These are phyloP conservation scores for Halictus rubicundus DNA, from an alignment of 1,140 invertebrate genomes.

Conservation along the genomic window DNA sequence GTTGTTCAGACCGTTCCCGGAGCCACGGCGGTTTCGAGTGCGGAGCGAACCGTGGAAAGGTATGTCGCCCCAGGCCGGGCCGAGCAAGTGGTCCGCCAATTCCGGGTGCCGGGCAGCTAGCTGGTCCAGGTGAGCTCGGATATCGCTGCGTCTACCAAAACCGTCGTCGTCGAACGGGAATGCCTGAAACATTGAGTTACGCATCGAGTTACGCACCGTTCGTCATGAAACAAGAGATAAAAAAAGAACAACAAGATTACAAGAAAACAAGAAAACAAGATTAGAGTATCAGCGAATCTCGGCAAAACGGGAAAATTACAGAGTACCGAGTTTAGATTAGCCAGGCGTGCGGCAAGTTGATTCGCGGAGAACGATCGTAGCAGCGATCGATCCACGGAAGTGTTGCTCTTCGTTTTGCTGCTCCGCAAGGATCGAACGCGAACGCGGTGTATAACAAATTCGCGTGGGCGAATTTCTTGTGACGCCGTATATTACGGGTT, in stretches of 20 bases:
- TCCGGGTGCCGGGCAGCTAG: constrained; percentile 83
- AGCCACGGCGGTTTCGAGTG: constrained; percentile 75
- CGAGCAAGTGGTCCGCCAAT: constrained; percentile 82
- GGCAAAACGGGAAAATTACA: no score
- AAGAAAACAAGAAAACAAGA: no score
- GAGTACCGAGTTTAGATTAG: no score
- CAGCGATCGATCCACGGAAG: no score
- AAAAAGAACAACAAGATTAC: no score
- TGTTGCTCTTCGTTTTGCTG: no score
- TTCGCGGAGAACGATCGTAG: no score
- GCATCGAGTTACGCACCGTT: no score
- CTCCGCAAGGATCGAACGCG: no score
- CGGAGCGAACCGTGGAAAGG: constrained; percentile 70
- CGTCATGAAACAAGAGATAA: no score
- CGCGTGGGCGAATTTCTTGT: constrained; percentile 2
- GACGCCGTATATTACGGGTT: constrained; percentile 24
- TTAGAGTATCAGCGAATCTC: no score
- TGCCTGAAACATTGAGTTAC: constrained; percentile 79
- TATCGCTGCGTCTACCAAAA: constrained; percentile 80
- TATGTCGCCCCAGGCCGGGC: constrained; percentile 77
- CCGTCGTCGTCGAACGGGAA: constrained; percentile 85
- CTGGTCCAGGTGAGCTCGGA: constrained; percentile 82
- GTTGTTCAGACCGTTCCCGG: constrained; percentile 61
- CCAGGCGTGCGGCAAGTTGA: no score
- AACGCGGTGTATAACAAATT: not conserved